These are phyloP conservation scores for Microctenopoma lineatum DNA, from an alignment of 2,797 vertebrate species.

Conservation along the genomic window DNA sequence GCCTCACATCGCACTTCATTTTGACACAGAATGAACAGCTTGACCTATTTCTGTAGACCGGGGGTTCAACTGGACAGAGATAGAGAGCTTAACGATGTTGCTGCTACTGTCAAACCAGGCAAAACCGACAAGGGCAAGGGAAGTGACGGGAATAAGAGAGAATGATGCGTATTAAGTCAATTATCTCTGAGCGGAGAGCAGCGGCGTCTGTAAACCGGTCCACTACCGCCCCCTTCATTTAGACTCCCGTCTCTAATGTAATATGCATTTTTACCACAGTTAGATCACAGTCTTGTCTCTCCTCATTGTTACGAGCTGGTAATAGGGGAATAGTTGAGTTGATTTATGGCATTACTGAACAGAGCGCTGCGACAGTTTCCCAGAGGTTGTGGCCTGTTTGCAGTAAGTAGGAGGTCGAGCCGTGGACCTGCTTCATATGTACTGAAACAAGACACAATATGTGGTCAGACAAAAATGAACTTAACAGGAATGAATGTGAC, in stretches of 20 bases:
- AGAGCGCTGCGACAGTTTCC: conserved; percentile 68
- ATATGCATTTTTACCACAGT: conserved; percentile 36
- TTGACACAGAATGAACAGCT: conserved; percentile 56
- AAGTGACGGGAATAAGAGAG: conserved; percentile 47
- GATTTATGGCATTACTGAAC: conserved; percentile 67
- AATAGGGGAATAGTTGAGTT: conserved; percentile 58
- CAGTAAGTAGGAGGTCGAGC: conserved; percentile 21
- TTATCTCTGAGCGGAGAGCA: conserved; percentile 64
- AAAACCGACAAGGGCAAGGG: conserved; percentile 32
- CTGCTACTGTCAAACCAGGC: conserved; percentile 59
- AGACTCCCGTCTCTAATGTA: conserved; percentile 33
- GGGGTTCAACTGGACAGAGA: conserved; percentile 36
- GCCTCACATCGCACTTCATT: conserved; percentile 55
- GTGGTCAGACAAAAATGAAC: conserved; percentile 77
- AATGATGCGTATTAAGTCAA: conserved; percentile 67
- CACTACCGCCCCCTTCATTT: conserved; percentile 26
- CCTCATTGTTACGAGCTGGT: conserved; percentile 64
- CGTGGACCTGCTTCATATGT: conserved; percentile 56
- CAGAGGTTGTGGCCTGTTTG: conserved; percentile 65
- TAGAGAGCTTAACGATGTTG: conserved; percentile 51
- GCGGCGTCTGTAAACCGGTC: conserved; percentile 42
- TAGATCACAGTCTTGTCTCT: conserved; percentile 62
- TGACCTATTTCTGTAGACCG: conserved; percentile 67
- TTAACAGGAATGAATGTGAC: conserved; percentile 73
- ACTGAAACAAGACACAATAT: conserved; percentile 62